phyloP scores from a whole-genome alignment of 2,797 vertebrate species.

The Amazona finschi region DNA sequence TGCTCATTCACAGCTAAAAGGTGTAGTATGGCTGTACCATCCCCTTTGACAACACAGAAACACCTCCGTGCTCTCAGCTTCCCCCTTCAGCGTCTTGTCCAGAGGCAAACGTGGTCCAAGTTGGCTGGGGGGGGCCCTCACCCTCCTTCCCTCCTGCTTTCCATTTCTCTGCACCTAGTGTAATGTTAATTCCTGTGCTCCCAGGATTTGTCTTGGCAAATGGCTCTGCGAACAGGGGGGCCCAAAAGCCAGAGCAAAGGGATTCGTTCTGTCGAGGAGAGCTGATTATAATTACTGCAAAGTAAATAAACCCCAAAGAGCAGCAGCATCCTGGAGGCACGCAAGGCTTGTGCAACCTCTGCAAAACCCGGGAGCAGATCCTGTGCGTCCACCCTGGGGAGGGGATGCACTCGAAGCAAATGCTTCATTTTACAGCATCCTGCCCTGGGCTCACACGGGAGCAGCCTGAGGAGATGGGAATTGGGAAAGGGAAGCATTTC shows the following conservation, averaged over 20 bases:
- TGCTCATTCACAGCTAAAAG: background rate
- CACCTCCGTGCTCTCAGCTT: background rate
- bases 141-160: background rate
- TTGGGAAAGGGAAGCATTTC: background rate
- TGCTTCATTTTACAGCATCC: rapidly evolving
- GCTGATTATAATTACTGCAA: constrained; percentile 28
- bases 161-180: background rate
- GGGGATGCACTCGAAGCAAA: rapidly evolving
- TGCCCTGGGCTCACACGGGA: background rate
- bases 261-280: background rate
- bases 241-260: background rate
- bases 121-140: rapidly evolving
- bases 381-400: rapidly evolving
- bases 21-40: rapidly evolving
- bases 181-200: rapidly evolving
- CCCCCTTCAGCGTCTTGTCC: background rate
- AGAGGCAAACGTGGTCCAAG: rapidly evolving
- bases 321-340: background rate
- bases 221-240: background rate
- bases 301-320: constrained; percentile 31
- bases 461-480: background rate
- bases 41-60: background rate
- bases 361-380: background rate
- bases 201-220: background rate
- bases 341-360: background rate